Evolutionary conservation across 2,888 invertebrate genomes (phyloP).

Genomic region (Phalera bucephala): DNA sequence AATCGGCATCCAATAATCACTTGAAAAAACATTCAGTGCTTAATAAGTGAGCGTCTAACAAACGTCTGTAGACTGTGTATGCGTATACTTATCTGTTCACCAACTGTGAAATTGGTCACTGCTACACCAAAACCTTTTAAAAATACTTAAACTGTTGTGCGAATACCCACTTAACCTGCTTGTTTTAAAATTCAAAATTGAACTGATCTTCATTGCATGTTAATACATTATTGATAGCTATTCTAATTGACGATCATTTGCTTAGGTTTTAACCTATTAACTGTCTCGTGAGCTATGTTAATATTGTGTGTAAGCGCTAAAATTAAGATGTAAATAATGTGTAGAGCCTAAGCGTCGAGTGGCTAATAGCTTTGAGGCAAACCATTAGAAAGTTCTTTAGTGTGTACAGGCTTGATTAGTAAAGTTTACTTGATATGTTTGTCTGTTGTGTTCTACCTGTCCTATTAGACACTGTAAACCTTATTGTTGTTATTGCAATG

Average conservation of each 20-base stretch:
- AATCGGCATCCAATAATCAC: not conserved
- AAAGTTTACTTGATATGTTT: too few relatives aligned
- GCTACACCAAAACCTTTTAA: not conserved
- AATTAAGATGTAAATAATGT: conserved; percentile 12
- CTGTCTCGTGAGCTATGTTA: conserved; percentile 13
- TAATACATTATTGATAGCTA: not conserved
- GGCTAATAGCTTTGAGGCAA: not conserved
- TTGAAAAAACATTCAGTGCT: conserved; percentile 1
- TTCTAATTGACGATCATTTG: conserved; percentile 13
- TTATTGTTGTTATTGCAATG: too few relatives aligned
- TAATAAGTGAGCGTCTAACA: conserved; percentile 13
- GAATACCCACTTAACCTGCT: not conserved
- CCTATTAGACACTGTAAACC: too few relatives aligned
- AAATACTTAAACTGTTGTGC: too few relatives aligned
- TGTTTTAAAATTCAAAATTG: not conserved
- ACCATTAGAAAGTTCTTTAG: not conserved
- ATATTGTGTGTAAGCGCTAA: conserved; percentile 9
- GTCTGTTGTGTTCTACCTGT: too few relatives aligned
- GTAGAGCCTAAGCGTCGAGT: not conserved
- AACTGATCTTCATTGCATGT: not conserved
- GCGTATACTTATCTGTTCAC: conserved; percentile 10
- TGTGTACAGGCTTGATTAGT: not conserved
- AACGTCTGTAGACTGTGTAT: conserved; percentile 15
- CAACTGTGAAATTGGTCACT: conserved; percentile 27
- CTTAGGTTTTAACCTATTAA: conserved; percentile 23